Percentiles rank a stretch among this genome's conserved stretches.
Evolutionary conservation across 2,797 vertebrate genomes (phyloP).

Genomic region (Coranthus polyacanthus): DNA sequence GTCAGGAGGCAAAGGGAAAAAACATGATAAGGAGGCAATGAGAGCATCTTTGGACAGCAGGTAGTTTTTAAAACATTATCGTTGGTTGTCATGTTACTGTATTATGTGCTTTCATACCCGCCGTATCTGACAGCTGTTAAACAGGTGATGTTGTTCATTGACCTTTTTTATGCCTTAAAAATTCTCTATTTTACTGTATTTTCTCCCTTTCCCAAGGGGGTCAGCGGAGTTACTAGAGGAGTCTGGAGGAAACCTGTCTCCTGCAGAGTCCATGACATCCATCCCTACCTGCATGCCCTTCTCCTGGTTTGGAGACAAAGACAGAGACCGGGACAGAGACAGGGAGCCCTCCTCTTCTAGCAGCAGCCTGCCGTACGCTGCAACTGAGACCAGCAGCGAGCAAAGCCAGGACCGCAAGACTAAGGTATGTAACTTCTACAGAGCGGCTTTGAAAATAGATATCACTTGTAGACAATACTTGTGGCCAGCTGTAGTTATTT

Average conservation of each 20-base stretch:
- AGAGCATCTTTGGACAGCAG: conserved; percentile 93
- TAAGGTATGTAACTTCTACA: conserved; percentile 82
- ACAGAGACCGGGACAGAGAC: conserved; percentile 89
- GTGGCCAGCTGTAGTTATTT: neutral
- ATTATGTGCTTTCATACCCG: too few species aligned
- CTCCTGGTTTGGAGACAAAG: conserved; percentile 94
- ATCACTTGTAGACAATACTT: neutral
- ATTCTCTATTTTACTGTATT: neutral
- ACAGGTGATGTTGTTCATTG: too few species aligned
- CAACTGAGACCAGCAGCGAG: conserved; percentile 84
- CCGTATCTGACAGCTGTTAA: too few species aligned
- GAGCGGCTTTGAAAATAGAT: neutral
- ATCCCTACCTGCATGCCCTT: conserved; percentile 96
- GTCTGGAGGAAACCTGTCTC: conserved; percentile 89
- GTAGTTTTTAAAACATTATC: conserved; percentile 77
- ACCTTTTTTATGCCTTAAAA: neutral
- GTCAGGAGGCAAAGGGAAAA: conserved; percentile 94
- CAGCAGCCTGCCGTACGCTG: conserved; percentile 85
- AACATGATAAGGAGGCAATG: conserved; percentile 90
- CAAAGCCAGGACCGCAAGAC: conserved; percentile 88
- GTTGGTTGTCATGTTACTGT: too few species aligned
- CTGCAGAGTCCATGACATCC: conserved; percentile 91
- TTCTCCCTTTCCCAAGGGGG: conserved; percentile 78
- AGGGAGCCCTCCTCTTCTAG: conserved; percentile 89
- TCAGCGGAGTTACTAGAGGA: conserved; percentile 92